Percentiles rank a stretch among this genome's conserved stretches.
These are phyloP conservation scores for Eupleurogrammus muticus DNA, from an alignment of 2,797 vertebrate species.

Conservation along the genomic window DNA sequence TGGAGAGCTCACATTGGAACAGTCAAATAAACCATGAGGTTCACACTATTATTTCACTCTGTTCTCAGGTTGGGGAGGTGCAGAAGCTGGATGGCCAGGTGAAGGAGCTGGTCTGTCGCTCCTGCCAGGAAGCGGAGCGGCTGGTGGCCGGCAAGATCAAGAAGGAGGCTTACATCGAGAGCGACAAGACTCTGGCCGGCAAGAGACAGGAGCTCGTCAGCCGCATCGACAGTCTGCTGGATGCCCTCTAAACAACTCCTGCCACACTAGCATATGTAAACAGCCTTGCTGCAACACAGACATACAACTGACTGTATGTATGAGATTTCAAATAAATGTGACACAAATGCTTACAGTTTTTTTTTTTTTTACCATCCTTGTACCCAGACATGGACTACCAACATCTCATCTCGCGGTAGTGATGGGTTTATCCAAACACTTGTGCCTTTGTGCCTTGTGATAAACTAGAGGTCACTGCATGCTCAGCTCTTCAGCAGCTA, in stretches of 20 bases:
- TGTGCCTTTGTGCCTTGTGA: conserved; percentile 66
- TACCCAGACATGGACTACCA: conserved; percentile 54
- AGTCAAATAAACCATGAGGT: background rate
- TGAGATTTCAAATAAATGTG: conserved; percentile 55
- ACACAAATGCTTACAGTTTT: conserved; percentile 29
- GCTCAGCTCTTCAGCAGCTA: conserved; percentile 44
- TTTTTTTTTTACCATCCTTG: conserved; percentile 39
- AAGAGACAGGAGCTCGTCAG: conserved; percentile 94
- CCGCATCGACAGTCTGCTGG: conserved; percentile 96
- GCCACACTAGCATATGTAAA: background rate
- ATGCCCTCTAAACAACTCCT: conserved; percentile 86
- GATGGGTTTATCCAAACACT: conserved; percentile 69
- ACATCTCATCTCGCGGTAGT: conserved; percentile 48
- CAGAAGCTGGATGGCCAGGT: conserved; percentile 96
- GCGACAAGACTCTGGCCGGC: conserved; percentile 89
- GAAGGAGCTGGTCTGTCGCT: conserved; percentile 94
- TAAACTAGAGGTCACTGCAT: conserved; percentile 61
- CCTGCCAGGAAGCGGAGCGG: conserved; percentile 93
- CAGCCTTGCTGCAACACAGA: conserved; percentile 21
- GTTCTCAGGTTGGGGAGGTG: conserved; percentile 92
- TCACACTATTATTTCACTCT: background rate
- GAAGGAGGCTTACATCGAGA: conserved; percentile 96
- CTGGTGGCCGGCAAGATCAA: conserved; percentile 96
- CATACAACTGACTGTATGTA: conserved; percentile 38
- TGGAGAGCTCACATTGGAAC: background rate